A percentile compares a stretch with the other conserved stretches of the same genome.
phyloP scores from a whole-genome alignment of 1,140 invertebrate genomes.

The Drosophila truncata region DNA sequence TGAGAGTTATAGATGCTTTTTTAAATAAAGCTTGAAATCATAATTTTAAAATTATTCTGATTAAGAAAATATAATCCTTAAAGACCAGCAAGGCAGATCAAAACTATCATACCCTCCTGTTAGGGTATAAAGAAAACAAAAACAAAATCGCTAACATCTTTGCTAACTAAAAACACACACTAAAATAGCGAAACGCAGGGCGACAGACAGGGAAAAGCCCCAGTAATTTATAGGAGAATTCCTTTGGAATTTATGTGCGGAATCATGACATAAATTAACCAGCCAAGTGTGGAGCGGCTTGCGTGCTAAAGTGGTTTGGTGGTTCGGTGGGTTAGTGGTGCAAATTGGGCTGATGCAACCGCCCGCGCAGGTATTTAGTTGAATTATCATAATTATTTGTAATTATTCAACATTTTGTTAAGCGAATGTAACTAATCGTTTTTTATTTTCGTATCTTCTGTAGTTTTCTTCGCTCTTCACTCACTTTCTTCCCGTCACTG shows the following conservation, averaged over 20 bases:
- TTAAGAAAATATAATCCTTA: background rate
- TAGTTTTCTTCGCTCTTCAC: slow-evolving; percentile 29
- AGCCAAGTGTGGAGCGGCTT: slow-evolving; percentile 48
- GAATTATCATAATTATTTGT: slow-evolving; percentile 75
- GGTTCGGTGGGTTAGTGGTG: slow-evolving; percentile 62
- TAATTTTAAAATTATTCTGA: background rate
- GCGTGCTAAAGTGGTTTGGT: slow-evolving; percentile 37
- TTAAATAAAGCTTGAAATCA: background rate
- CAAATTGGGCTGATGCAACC: slow-evolving; percentile 76
- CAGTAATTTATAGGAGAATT: slow-evolving; percentile 76
- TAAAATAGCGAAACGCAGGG: slow-evolving; percentile 27
- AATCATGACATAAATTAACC: slow-evolving; percentile 80
- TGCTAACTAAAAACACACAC: slow-evolving; percentile 54
- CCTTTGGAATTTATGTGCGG: slow-evolving; percentile 73
- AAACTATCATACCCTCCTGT: background rate
- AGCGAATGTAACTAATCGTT: slow-evolving; percentile 72
- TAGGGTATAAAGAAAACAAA: slow-evolving; percentile 4
- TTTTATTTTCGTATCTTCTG: slow-evolving; percentile 10
- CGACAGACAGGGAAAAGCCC: slow-evolving; percentile 59
- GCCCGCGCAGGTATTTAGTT: slow-evolving; percentile 71
- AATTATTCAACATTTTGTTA: slow-evolving; percentile 80
- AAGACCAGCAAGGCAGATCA: too few species aligned
- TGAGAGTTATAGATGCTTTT: too few species aligned
- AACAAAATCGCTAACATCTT: slow-evolving; percentile 69
- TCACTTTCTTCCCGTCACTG: slow-evolving; percentile 59